These are phyloP conservation scores for Silurus asotus DNA, from an alignment of 2,113 vertebrate species.

Conservation along the genomic window DNA sequence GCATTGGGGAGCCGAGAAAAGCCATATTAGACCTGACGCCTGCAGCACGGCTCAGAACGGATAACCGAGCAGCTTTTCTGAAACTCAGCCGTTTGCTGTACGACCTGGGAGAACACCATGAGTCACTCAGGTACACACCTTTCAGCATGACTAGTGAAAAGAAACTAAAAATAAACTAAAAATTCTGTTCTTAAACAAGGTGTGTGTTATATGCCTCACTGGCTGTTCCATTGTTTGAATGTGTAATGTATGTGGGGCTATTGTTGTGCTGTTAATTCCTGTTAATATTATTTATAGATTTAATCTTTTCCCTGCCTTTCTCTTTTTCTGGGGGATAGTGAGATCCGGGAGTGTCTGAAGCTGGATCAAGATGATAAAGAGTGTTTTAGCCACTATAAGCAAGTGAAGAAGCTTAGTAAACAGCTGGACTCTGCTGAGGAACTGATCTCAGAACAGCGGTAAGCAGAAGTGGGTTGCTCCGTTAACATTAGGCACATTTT, in stretches of 20 bases:
- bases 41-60: constrained; percentile 74
- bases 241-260: background rate
- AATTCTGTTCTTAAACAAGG: background rate
- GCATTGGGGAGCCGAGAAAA: constrained; percentile 75
- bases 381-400: constrained; percentile 81
- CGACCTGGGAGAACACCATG: constrained; percentile 76
- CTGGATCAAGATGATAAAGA: constrained; percentile 83
- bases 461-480: background rate
- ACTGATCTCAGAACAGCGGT: constrained; percentile 73
- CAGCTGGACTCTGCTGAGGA: constrained; percentile 79
- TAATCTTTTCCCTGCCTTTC: background rate
- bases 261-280: background rate
- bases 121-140: constrained; percentile 72
- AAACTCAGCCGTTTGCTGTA: constrained; percentile 80
- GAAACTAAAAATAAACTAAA: no score
- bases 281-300: background rate
- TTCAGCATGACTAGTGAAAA: background rate
- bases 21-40: constrained; percentile 80
- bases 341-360: constrained; percentile 80
- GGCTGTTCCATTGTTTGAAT: background rate
- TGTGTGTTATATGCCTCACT: background rate
- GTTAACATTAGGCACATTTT: background rate
- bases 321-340: constrained; percentile 60
- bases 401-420: constrained; percentile 81
- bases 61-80: constrained; percentile 80